Evolutionary conservation across 2,113 vertebrate genomes (phyloP).

Genomic region (Nesoenas mayeri): DNA sequence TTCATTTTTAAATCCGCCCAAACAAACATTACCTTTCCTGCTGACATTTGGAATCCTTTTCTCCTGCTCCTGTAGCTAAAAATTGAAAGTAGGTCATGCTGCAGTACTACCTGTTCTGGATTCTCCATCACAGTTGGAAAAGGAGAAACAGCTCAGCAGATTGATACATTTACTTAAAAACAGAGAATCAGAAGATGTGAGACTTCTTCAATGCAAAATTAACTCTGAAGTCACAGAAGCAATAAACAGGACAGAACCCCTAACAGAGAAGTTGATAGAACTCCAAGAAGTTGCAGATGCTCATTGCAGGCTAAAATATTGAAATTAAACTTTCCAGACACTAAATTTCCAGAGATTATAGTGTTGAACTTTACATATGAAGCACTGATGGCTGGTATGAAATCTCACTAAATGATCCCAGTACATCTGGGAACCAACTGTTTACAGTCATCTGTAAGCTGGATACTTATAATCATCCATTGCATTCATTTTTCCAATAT

Average conservation of each 20-base stretch:
- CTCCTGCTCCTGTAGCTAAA: neutral
- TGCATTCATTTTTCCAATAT: neutral
- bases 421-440: neutral
- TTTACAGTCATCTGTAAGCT: neutral
- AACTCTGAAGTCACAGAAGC: neutral
- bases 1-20: neutral
- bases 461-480: neutral
- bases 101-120: constrained; percentile 6
- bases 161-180: constrained; percentile 36
- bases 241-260: neutral
- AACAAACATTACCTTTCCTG: neutral
- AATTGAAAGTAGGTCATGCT: constrained; percentile 37
- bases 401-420: neutral
- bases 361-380: neutral
- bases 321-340: neutral
- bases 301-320: neutral
- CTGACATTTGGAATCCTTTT: neutral
- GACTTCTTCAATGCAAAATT: neutral
- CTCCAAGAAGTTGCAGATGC: neutral
- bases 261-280: neutral
- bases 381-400: neutral
- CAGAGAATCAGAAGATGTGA: neutral
- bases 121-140: neutral
- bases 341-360: neutral
- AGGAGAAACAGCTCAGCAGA: constrained; percentile 38